phyloP scores from a whole-genome alignment of 1,140 invertebrate genomes.

The Pseudomyrmex concolor region DNA sequence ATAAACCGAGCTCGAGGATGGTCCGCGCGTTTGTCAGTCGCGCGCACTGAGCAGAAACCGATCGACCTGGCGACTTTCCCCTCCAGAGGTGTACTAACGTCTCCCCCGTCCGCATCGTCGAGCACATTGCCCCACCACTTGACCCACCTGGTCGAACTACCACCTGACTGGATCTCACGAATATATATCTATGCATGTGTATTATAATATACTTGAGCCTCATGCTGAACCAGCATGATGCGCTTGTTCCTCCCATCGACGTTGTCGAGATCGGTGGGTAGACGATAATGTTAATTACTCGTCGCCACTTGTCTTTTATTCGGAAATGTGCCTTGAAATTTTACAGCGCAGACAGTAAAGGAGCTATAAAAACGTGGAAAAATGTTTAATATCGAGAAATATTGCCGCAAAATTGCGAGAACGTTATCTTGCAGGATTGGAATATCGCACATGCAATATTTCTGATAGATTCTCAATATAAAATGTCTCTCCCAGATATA shows the following conservation, averaged over 20 bases:
- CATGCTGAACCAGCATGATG: not conserved
- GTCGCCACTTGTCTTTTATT: not conserved
- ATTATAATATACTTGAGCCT: no score
- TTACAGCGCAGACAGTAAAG: no score
- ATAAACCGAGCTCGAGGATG: not conserved
- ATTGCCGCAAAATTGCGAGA: no score
- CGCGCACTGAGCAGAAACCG: slow-evolving; percentile 38
- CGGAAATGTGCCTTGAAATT: not conserved
- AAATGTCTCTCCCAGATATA: no score
- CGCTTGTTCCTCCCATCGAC: not conserved
- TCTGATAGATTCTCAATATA: no score
- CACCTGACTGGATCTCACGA: slow-evolving; percentile 74
- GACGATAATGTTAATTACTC: not conserved
- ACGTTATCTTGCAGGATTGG: no score
- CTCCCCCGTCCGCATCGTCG: slow-evolving; percentile 60
- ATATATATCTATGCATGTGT: slow-evolving; percentile 22
- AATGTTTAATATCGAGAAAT: no score
- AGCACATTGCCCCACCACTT: slow-evolving; percentile 62
- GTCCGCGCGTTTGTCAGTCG: slow-evolving; percentile 31
- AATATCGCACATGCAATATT: no score
- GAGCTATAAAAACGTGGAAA: no score
- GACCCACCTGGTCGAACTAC: slow-evolving; percentile 72
- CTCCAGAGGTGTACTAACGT: slow-evolving; percentile 69
- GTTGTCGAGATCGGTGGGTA: not conserved
- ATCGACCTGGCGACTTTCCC: slow-evolving; percentile 74